These are phyloP conservation scores for Echinarachnius parma DNA, from an alignment of 53 echinoderm and acorn worm genomes.

Conservation along the genomic window DNA sequence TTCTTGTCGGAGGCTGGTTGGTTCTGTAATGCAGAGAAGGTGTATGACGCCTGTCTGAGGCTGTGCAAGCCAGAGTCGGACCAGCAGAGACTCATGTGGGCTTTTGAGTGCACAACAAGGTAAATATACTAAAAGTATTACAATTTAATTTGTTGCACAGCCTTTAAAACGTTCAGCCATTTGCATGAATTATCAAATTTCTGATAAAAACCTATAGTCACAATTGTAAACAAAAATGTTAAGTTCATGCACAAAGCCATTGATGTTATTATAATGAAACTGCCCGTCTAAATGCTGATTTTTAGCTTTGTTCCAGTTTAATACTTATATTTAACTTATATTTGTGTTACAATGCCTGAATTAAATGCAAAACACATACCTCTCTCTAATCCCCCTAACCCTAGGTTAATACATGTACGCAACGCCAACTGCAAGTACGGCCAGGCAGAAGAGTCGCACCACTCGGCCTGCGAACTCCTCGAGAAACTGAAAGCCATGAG, in stretches of 20 bases:
- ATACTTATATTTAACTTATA: too few species aligned
- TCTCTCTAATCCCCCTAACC: not conserved
- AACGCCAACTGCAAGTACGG: slow-evolving; percentile 90
- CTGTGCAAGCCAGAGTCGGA: slow-evolving; percentile 70
- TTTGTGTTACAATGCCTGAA: too few species aligned
- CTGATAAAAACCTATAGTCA: too few species aligned
- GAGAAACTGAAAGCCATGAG: slow-evolving; percentile 49
- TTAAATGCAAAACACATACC: too few species aligned
- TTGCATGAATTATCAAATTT: too few species aligned
- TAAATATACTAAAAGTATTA: slow-evolving; percentile 29
- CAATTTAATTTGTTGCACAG: not conserved
- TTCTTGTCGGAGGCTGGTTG: slow-evolving; percentile 95
- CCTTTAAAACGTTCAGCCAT: too few species aligned
- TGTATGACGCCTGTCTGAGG: slow-evolving; percentile 72
- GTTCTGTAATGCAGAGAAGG: slow-evolving; percentile 93
- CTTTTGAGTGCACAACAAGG: slow-evolving; percentile 93
- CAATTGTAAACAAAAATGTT: too few species aligned
- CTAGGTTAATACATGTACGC: slow-evolving; percentile 83
- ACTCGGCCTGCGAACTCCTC: slow-evolving; percentile 52
- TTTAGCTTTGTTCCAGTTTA: too few species aligned
- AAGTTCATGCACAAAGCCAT: too few species aligned
- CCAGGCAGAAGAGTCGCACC: slow-evolving; percentile 73
- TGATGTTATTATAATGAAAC: too few species aligned
- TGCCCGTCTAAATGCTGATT: too few species aligned
- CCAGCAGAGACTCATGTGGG: slow-evolving; percentile 53